Conservation (phyloP, 64 coral and sea anemone species). For the Astreopora myriophthalma region DNA sequence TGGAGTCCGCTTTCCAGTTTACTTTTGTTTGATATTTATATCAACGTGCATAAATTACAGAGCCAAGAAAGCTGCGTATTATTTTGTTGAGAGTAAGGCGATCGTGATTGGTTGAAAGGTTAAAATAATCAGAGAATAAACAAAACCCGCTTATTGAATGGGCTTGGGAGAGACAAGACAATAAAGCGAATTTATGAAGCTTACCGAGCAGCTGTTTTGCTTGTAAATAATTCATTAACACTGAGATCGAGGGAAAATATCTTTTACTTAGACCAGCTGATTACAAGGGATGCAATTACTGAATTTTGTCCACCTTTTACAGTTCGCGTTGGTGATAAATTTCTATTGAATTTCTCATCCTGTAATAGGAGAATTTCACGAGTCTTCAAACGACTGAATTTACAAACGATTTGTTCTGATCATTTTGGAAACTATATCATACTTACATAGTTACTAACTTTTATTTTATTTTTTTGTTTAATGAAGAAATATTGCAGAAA, state of each 20-base stretch:
- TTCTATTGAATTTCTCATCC: not conserved
- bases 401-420: not conserved
- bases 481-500: no score
- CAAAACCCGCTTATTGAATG: conserved; percentile 38
- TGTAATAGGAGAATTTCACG: no score
- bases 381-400: no score
- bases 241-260: not conserved
- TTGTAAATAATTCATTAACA: conserved; percentile 26
- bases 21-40: conserved; percentile 54
- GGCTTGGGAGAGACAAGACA: not conserved
- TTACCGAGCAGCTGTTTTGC: conserved; percentile 41
- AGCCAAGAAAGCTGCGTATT: conserved; percentile 23
- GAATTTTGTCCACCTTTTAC: not conserved
- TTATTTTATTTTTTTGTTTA: no score
- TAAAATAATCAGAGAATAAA: conserved; percentile 38
- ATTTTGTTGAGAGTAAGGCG: not conserved
- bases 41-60: conserved; percentile 26
- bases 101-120: conserved; percentile 19
- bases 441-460: no score
- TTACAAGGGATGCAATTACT: not conserved
- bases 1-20: conserved; percentile 17
- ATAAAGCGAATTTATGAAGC: conserved; percentile 38
- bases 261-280: not conserved
- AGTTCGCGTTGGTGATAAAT: not conserved
- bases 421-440: not conserved